phyloP scores from a whole-genome alignment of 2,797 vertebrate species.

The Phaenicophaeus curvirostris region DNA sequence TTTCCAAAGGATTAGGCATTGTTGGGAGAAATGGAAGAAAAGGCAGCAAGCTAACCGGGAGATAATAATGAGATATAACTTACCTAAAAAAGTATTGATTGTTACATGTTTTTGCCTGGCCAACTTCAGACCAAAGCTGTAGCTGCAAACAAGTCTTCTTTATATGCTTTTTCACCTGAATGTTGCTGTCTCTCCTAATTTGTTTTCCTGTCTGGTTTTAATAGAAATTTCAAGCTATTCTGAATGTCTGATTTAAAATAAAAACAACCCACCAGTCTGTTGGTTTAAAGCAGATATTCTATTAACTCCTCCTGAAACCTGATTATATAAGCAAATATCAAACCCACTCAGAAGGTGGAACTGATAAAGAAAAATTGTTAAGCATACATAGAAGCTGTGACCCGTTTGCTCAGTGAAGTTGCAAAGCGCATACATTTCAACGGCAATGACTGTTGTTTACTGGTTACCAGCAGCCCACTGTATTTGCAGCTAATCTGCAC shows the following conservation, averaged over 20 bases:
- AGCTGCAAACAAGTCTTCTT: not conserved
- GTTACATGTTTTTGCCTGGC: not conserved
- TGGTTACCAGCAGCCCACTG: not conserved
- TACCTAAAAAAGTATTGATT: not conserved
- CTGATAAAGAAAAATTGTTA: not conserved
- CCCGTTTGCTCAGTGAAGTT: not conserved
- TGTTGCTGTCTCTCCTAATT: not conserved
- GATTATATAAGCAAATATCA: not conserved
- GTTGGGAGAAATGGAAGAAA: not conserved
- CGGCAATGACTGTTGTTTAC: not conserved
- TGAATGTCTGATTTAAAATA: not conserved
- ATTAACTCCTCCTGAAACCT: not conserved
- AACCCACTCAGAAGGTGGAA: not conserved
- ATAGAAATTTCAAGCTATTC: not conserved
- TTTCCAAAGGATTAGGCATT: not conserved
- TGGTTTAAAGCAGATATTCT: not conserved
- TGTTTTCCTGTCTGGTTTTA: not conserved
- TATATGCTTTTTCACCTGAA: not conserved
- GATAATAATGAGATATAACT: not conserved
- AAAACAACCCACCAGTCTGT: not conserved
- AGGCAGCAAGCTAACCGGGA: not conserved
- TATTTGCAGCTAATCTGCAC: not conserved
- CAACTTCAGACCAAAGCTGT: not conserved
- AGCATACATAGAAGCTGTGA: not conserved
- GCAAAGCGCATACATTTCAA: not conserved